Percentiles rank a stretch among this genome's conserved stretches.
phyloP scores from a whole-genome alignment of 35 echinoderm and acorn worm genomes.

The Holothuria glaberrima region DNA sequence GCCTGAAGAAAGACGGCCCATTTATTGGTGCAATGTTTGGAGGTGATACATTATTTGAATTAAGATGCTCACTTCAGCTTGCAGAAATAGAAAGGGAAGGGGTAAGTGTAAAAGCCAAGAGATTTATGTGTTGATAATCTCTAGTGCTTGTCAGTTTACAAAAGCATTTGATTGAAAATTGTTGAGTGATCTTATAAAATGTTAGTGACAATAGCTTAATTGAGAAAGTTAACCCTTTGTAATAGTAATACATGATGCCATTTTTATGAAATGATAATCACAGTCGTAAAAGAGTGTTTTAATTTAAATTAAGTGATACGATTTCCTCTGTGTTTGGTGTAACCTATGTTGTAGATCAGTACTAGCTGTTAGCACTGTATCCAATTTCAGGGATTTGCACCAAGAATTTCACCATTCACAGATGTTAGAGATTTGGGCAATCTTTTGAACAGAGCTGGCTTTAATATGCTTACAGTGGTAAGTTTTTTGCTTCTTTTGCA shows the following conservation, averaged over 20 bases:
- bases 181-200: too few relatives aligned
- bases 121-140: not conserved
- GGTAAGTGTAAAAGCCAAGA: slow-evolving; percentile 56
- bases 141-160: not conserved
- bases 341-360: too few relatives aligned
- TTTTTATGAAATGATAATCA: too few relatives aligned
- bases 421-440: slow-evolving; percentile 96
- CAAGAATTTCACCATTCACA: slow-evolving; percentile 97
- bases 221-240: too few relatives aligned
- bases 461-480: slow-evolving; percentile 94
- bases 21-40: slow-evolving; percentile 96
- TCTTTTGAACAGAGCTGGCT: slow-evolving; percentile 86
- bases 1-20: slow-evolving; percentile 86
- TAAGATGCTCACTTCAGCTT: slow-evolving; percentile 92
- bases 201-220: too few relatives aligned
- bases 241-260: too few relatives aligned
- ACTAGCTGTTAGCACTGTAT: too few relatives aligned
- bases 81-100: slow-evolving; percentile 98
- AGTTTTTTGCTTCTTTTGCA: slow-evolving; percentile 22
- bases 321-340: too few relatives aligned
- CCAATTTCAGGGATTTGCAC: slow-evolving; percentile 84
- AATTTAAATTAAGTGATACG: too few relatives aligned
- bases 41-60: slow-evolving; percentile 94
- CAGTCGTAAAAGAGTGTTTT: too few relatives aligned
- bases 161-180: not conserved